Conservation (phyloP, 2,888 invertebrate species). For the Venusia cambrica region DNA sequence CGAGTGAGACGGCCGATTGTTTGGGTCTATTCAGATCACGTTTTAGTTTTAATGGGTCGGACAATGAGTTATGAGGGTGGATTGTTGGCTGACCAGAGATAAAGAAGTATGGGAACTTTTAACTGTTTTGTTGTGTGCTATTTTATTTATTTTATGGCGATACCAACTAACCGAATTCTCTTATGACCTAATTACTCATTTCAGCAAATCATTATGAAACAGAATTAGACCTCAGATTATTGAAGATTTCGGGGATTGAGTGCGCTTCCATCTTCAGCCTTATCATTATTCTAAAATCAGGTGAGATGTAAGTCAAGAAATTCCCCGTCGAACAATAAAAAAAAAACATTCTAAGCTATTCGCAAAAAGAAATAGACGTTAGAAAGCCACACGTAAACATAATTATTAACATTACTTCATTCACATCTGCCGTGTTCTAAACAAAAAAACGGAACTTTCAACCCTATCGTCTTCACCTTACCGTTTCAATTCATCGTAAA, state of each 20-base stretch:
- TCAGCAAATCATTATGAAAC: no score
- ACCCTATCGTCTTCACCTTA: constrained; percentile 11
- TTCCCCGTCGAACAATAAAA: no score
- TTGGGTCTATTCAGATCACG: constrained; percentile 51
- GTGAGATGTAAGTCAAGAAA: no score
- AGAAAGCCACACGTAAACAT: constrained; percentile 7
- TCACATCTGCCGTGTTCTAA: constrained; percentile 52
- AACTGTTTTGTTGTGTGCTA: constrained; percentile 27
- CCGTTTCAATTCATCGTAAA: not conserved
- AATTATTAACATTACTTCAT: constrained; percentile 38
- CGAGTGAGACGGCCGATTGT: constrained; percentile 48
- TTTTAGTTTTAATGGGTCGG: constrained; percentile 58
- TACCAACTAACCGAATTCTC: no score
- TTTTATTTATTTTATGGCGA: constrained; percentile 4
- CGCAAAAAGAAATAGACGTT: no score
- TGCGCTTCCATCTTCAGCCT: no score
- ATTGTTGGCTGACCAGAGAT: constrained; percentile 55
- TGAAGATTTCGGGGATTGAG: no score
- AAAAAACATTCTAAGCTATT: no score
- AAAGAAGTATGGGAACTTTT: constrained; percentile 44
- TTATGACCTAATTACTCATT: no score
- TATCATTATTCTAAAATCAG: no score
- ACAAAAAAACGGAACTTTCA: constrained; percentile 7
- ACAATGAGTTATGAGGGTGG: constrained; percentile 52
- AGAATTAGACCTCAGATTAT: no score